Conservation (phyloP, 2,113 vertebrate genomes). For the Platichthys flesus region DNA sequence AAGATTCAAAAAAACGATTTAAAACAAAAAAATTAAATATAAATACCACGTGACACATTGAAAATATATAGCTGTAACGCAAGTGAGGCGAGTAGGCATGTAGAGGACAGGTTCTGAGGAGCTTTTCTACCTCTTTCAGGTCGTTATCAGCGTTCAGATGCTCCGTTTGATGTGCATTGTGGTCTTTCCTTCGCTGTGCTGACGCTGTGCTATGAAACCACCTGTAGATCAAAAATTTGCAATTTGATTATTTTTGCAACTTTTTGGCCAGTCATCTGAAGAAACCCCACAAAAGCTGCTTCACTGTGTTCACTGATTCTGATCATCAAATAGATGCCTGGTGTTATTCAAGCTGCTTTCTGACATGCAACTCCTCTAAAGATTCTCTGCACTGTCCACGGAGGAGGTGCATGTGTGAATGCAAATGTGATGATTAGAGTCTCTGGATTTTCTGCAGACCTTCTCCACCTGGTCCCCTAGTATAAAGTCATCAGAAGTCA, state of each 20-base stretch:
- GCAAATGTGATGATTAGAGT: no score
- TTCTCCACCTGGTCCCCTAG: no score
- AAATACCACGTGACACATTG: not conserved
- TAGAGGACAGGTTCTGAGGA: not conserved
- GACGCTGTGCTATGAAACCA: constrained; percentile 88
- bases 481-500: no score
- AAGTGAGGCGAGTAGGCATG: not conserved
- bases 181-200: constrained; percentile 87
- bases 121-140: constrained; percentile 86
- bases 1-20: constrained; percentile 19
- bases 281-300: not conserved
- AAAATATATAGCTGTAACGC: not conserved
- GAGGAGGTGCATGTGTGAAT: no score
- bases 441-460: no score
- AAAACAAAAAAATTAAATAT: constrained; percentile 5
- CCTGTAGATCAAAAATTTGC: constrained; percentile 59
- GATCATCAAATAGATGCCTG: no score
- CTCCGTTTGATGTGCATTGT: constrained; percentile 86
- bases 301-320: not conserved
- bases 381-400: no score
- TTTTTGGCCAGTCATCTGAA: not conserved
- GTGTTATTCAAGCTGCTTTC: no score
- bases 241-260: not conserved
- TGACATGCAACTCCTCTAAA: no score
- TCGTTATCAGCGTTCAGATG: constrained; percentile 88